Base-by-base conservation (phyloP, 2,888 invertebrate species). In the Achlya flavicornis region DNA sequence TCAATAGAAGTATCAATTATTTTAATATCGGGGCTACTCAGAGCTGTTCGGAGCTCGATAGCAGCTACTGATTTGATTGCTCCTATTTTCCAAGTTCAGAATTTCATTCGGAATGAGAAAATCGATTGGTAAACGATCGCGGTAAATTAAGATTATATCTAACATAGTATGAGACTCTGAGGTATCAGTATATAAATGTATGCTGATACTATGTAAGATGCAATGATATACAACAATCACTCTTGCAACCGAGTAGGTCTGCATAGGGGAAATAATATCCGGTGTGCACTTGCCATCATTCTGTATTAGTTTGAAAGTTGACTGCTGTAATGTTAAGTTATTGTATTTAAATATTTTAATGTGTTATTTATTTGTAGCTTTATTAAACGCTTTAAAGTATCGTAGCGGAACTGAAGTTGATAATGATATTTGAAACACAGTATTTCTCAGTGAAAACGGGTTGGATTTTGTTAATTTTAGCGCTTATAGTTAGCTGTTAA, bases 341-440 rank as follows among this genome's bases (percentile, higher is more conserved):
- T 92, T 90, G 90, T 92, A 92, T 90, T 89, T 88, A 86, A 88
- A 93, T 93, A 93, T 93, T 92, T 91, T 93, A 93, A 91, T 85
- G 87, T 89, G 93, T 93, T 93, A 93, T 93, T 93, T 92, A 93
- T 93, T 93, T 91, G 86, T 93, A 93, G 93, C 92, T 92, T 91
- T 91, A 92, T 88, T 78, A 80, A 80, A 86, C 83, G 92, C 92
- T 92, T 92, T 89, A 6, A 89, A 91, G 77, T 87, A 85, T 83
- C 72, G 67, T 85, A 87, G 80, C 80, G 83, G 73, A 77, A 83
- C 80, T 82, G 79, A 83, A 83, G 85, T 85, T 88, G 79, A 84
- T 74, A 70, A 73, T 74, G 70, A 65, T 80, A 75, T 78, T 75
- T 80, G 71, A 73, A 79, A 77, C 73, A 79, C 91, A 89, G 87